Evolutionary conservation across 2,797 vertebrate species (phyloP).

Genomic region (Brachymystax lenok): DNA sequence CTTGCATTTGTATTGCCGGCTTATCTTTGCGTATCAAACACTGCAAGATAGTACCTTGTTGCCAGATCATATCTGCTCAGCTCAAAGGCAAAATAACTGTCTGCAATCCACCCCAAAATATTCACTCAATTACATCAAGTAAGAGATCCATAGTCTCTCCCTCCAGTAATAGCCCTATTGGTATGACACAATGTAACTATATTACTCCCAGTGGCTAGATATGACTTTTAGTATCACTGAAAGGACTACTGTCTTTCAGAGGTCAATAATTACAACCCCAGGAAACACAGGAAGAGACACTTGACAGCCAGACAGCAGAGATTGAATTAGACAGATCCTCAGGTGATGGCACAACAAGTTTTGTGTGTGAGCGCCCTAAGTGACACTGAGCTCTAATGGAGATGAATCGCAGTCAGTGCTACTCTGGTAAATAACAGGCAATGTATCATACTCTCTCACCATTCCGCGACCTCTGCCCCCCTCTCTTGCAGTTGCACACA

Average conservation of each 20-base stretch:
- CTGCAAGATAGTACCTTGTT: not conserved
- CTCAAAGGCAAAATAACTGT: not conserved
- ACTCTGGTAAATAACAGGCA: not conserved
- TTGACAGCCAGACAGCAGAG: constrained; percentile 6
- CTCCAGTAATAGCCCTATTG: not conserved
- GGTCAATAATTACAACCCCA: not conserved
- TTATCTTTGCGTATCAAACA: not conserved
- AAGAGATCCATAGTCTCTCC: not conserved
- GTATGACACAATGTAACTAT: not conserved
- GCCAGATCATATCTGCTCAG: not conserved
- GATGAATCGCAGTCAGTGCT: not conserved
- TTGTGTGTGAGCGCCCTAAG: constrained; percentile 29
- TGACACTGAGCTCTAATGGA: not conserved
- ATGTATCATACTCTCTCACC: too few relatives aligned
- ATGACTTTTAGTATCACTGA: too few relatives aligned
- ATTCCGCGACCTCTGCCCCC: too few relatives aligned
- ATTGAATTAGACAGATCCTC: constrained; percentile 30
- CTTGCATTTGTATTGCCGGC: too few relatives aligned
- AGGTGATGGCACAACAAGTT: constrained; percentile 20
- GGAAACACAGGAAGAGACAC: not conserved
- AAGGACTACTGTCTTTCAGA: too few relatives aligned
- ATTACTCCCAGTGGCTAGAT: too few relatives aligned
- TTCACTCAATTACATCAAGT: not conserved
- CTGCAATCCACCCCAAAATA: not conserved
- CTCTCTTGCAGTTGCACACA: too few relatives aligned